Evolutionary conservation across 1,140 invertebrate species (phyloP), one percentile per base, ranked within the genome.

Genomic region (Pantala flavescens): DNA sequence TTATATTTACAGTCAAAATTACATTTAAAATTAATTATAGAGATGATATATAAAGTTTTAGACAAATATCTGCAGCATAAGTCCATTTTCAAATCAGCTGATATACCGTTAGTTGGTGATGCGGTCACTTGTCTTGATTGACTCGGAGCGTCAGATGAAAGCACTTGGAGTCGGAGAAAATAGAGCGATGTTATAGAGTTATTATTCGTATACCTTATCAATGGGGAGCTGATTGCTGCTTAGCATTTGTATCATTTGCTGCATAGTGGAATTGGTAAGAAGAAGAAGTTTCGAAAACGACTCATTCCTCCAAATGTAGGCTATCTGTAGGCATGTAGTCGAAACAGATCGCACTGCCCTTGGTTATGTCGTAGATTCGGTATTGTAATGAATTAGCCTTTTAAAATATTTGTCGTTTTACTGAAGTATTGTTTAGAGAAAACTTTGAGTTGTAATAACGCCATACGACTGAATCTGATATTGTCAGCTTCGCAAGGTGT

Each of bases 101-200:
- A 72, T 72, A 72, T 72, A 72, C 71, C 71, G 71, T 72, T 72
- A 72, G 19, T 16, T 72, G 23, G 71, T 72, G 71, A 24, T 72
- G 23, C 36, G 71, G 23, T 24, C 23, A 42, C 23, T 72, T 42
- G 71, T 23, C 71, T 24, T 72, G 71, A 72, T 72, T 72, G 71
- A 72, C 71, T 72, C 23, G 71, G 71, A 24, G 71, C 71, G 71
- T 72, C 71, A 63, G 49, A 63, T 63, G 49, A 63, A 63, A 63
- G 49, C n/a, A 63, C 16, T 19, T 21, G n/a, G 49, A 63, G 16
- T 63, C n/a, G 49, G 49, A 63, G 49, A 63, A 63, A 63, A 63
- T 63, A 63, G 49, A 63, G n/a, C n/a, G 49, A 63, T 63, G 49
- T 63, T 63, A 16, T 63, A 21, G 16, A 63, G n/a, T 63, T 19